Evolutionary conservation across 2,888 invertebrate genomes (phyloP).

Genomic region (Pachydiplax longipennis): DNA sequence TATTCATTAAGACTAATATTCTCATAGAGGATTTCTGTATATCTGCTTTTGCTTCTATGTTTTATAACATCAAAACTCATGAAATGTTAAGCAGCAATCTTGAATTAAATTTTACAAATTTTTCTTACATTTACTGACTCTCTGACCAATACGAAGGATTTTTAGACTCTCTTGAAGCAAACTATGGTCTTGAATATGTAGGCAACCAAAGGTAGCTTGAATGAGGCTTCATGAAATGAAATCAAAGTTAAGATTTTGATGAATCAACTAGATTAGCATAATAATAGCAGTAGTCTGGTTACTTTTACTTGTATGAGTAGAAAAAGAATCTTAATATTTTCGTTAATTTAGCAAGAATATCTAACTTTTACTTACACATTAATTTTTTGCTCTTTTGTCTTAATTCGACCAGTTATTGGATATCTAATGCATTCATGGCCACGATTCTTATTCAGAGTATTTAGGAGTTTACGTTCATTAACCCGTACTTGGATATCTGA

Average conservation of each 20-base stretch:
- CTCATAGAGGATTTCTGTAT: no score
- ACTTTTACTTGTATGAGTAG: no score
- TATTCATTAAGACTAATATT: no score
- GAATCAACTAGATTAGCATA: neutral
- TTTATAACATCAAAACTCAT: no score
- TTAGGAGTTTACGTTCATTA: constrained; percentile 74
- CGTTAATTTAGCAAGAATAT: neutral
- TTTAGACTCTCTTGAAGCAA: constrained; percentile 74
- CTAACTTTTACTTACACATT: constrained; percentile 66
- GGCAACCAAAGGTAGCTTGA: constrained; percentile 76
- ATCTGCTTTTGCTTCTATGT: no score
- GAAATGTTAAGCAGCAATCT: no score
- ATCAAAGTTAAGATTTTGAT: neutral
- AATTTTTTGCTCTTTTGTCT: constrained; percentile 76
- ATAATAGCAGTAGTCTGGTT: neutral
- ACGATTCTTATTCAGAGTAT: constrained; percentile 72
- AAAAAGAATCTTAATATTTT: no score
- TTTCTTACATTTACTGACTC: constrained; percentile 73
- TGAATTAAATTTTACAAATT: neutral
- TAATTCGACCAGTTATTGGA: constrained; percentile 75
- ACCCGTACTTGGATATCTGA: constrained; percentile 72
- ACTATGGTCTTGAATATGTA: constrained; percentile 72
- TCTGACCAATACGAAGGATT: constrained; percentile 72
- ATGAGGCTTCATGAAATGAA: constrained; percentile 66
- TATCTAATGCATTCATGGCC: constrained; percentile 68